These are phyloP conservation scores for Leucoma salicis DNA, from an alignment of 2,888 invertebrate species.

Conservation along the genomic window DNA sequence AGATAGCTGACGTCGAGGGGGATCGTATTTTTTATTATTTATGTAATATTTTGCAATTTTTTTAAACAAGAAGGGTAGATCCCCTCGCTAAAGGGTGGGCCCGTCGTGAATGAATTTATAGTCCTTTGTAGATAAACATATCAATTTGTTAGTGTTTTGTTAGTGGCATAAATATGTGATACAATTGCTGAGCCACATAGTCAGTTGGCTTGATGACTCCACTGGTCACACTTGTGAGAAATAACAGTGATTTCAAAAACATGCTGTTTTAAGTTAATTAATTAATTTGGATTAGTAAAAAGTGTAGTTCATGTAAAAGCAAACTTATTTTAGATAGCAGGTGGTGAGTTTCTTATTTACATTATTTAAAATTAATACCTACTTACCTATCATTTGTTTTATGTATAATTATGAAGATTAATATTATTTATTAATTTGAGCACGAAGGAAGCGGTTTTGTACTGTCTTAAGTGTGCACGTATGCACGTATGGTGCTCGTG, in stretches of 20 bases:
- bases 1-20: constrained; percentile 48
- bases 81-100: constrained; percentile 79
- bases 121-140: constrained; percentile 80
- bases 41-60: constrained; percentile 79
- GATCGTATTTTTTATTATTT: constrained; percentile 70
- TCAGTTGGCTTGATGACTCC: constrained; percentile 67
- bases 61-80: constrained; percentile 77
- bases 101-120: constrained; percentile 73
- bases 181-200: constrained; percentile 59
- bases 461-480: too few species aligned
- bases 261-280: too few species aligned
- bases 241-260: constrained; percentile 55
- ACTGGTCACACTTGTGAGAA: constrained; percentile 53
- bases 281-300: constrained; percentile 28
- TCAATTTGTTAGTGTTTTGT: constrained; percentile 82
- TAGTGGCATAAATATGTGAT: constrained; percentile 68
- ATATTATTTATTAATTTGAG: too few species aligned
- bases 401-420: too few species aligned
- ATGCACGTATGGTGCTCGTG: too few species aligned
- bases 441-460: too few species aligned
- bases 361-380: too few species aligned
- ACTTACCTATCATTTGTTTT: too few species aligned
- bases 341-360: too few species aligned
- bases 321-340: too few species aligned
- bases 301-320: constrained; percentile 9